Conservation (phyloP, 1,140 invertebrate species). For the Drepana arcuata region DNA sequence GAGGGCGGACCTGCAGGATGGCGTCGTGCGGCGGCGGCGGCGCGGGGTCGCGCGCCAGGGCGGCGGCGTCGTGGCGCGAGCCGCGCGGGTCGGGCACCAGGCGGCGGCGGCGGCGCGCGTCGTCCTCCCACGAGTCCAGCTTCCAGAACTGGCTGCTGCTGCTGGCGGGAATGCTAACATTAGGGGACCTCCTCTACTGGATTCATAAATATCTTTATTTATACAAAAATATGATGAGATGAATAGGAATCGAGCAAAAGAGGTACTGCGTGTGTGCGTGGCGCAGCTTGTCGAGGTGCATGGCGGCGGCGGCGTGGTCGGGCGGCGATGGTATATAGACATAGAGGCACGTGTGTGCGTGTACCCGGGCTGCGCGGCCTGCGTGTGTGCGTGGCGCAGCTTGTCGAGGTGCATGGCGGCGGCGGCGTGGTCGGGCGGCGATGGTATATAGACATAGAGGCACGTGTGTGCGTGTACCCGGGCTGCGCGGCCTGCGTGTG, state of each 20-base stretch:
- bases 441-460: too few species aligned
- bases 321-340: too few species aligned
- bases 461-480: too few species aligned
- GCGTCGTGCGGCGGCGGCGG: conserved; percentile 89
- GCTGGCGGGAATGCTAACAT: conserved; percentile 11
- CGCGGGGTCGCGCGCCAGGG: conserved; percentile 84
- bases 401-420: conserved; percentile 93
- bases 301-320: conserved; percentile 93
- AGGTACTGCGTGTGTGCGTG: conserved; percentile 64
- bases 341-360: too few species aligned
- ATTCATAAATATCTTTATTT: too few species aligned
- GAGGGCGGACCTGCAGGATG: conserved; percentile 82
- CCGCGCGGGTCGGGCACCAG: conserved; percentile 96
- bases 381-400: conserved; percentile 75
- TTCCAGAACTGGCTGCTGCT: conserved; percentile 84
- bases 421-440: conserved; percentile 92
- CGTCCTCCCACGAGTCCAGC: conserved; percentile 99
- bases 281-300: conserved; percentile 88
- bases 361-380: conserved; percentile 20
- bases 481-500: too few species aligned
- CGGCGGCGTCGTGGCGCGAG: conserved; percentile 92
- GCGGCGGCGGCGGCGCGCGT: conserved; percentile 93
- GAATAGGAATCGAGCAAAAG: too few species aligned
- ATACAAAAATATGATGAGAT: conserved; percentile 3
- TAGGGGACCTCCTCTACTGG: too few species aligned